These are phyloP conservation scores for Sceliomorpha sp. DNA, from an alignment of 2,888 invertebrate species.

Conservation along the genomic window DNA sequence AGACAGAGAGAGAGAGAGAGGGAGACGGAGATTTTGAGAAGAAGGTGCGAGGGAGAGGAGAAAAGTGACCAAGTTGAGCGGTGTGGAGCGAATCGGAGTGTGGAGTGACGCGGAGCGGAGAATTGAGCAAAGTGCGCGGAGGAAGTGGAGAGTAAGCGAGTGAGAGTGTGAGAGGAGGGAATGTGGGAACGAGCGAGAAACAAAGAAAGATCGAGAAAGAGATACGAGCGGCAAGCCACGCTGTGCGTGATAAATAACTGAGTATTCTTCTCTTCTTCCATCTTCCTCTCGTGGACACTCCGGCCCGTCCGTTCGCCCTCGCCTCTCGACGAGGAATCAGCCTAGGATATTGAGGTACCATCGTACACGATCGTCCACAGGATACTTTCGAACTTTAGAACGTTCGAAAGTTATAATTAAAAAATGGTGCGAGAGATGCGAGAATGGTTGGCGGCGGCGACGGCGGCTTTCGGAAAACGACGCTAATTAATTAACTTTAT, in stretches of 20 bases:
- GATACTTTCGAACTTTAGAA: slow-evolving; percentile 9
- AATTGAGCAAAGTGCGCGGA: too few species aligned
- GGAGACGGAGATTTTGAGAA: slow-evolving; percentile 18
- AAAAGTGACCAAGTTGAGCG: slow-evolving; percentile 44
- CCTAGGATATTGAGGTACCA: neutral
- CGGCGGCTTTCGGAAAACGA: too few species aligned
- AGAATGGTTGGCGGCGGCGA: too few species aligned
- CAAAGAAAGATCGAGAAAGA: too few species aligned
- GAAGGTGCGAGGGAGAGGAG: slow-evolving; percentile 34
- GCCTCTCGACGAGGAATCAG: slow-evolving; percentile 29
- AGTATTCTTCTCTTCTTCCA: slow-evolving; percentile 51
- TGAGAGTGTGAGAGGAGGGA: slow-evolving; percentile 14
- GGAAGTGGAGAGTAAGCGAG: slow-evolving; percentile 22
- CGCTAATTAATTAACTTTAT: too few species aligned
- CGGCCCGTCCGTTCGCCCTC: slow-evolving; percentile 45
- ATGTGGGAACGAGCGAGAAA: too few species aligned
- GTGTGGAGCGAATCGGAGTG: slow-evolving; percentile 31
- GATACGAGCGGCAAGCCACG: slow-evolving; percentile 65
- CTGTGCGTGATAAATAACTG: slow-evolving; percentile 69
- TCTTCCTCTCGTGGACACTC: slow-evolving; percentile 40
- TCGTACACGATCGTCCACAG: slow-evolving; percentile 37
- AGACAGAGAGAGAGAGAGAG: too few species aligned
- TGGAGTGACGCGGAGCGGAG: slow-evolving; percentile 14
- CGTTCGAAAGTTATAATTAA: too few species aligned
- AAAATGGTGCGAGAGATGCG: too few species aligned